Percentiles rank a stretch among this genome's conserved stretches.
Evolutionary conservation across 2,113 vertebrate genomes (phyloP).

Genomic region (Silurus asotus): DNA sequence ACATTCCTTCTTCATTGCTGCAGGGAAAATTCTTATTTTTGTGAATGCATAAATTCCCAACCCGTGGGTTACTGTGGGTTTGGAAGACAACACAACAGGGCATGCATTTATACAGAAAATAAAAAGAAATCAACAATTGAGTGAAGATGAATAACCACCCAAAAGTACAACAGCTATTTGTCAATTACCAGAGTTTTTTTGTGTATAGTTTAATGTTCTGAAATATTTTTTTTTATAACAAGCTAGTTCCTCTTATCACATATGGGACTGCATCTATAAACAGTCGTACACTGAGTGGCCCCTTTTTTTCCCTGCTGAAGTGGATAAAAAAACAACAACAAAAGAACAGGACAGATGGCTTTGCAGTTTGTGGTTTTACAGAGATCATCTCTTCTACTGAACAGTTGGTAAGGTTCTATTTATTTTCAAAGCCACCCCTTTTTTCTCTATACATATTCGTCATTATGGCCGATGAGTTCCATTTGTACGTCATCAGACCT

Average conservation of each 20-base stretch:
- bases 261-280: neutral
- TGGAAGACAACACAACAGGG: neutral
- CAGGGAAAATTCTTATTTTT: conserved; percentile 41
- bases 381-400: neutral
- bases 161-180: neutral
- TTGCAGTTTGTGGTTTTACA: neutral
- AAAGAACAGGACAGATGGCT: neutral
- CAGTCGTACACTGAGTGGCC: neutral
- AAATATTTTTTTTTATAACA: neutral
- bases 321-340: neutral
- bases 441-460: neutral
- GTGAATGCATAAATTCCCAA: neutral
- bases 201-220: neutral
- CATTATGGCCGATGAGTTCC: neutral
- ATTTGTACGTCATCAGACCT: neutral
- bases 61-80: neutral
- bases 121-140: neutral
- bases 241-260: neutral
- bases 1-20: conserved; percentile 26
- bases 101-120: neutral
- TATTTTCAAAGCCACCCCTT: neutral
- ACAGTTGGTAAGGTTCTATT: neutral
- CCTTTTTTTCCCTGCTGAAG: neutral
- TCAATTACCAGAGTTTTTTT: neutral
- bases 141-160: neutral